Evolutionary conservation across 2,113 vertebrate species (phyloP).

Genomic region (Todiramphus chloris): DNA sequence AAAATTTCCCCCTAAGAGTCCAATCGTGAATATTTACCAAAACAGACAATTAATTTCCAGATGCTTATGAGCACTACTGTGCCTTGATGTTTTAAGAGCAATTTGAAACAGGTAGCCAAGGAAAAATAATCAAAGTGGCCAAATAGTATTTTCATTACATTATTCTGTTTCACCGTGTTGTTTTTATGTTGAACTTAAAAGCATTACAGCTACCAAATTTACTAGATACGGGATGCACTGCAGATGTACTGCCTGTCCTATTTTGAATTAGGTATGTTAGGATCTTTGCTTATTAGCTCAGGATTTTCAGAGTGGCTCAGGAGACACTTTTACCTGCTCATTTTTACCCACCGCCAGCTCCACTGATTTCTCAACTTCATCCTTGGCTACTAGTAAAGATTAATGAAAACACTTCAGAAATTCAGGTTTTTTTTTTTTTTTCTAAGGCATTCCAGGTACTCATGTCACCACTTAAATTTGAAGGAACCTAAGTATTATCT

Average conservation of each 20-base stretch:
- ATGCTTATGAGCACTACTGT: neutral
- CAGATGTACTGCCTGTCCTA: neutral
- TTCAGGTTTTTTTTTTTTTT: neutral
- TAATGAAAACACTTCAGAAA: neutral
- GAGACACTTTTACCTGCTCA: neutral
- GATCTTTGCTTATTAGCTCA: neutral
- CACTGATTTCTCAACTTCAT: neutral
- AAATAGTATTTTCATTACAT: neutral
- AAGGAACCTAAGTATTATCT: neutral
- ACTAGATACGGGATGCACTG: neutral
- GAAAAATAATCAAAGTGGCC: neutral
- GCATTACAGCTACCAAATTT: neutral
- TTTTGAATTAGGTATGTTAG: neutral
- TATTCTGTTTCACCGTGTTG: neutral
- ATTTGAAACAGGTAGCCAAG: neutral
- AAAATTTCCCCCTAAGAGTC: constrained; percentile 10
- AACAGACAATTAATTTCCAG: constrained; percentile 45
- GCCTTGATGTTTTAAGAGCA: neutral
- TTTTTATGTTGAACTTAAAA: neutral
- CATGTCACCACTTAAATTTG: accelerated
- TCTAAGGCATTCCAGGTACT: neutral
- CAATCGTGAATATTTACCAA: constrained; percentile 45
- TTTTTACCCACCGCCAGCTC: neutral
- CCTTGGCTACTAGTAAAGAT: neutral
- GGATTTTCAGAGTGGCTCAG: neutral